phyloP scores from a whole-genome alignment of 2,113 vertebrate genomes.

The Acanthochromis polyacanthus region DNA sequence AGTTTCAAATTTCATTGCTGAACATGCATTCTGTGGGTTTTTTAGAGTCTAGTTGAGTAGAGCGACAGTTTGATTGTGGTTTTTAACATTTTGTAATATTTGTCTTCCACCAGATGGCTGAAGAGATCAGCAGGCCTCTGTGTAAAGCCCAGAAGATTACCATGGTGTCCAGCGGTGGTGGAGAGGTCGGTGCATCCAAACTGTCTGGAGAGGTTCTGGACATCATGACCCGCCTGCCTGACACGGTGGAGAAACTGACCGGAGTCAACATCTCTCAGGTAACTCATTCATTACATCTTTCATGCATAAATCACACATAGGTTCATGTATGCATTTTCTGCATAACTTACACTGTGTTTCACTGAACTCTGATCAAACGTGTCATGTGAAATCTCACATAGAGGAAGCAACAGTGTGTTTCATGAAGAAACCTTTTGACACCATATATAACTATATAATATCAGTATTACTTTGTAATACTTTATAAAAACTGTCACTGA shows the following conservation, averaged over 20 bases:
- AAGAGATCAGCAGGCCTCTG: constrained; percentile 91
- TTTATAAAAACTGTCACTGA: no score
- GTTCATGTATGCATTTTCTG: no score
- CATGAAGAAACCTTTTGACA: no score
- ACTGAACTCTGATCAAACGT: no score
- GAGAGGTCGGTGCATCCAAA: constrained; percentile 87
- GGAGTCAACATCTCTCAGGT: constrained; percentile 92
- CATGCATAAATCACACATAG: not conserved
- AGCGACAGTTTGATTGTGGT: no score
- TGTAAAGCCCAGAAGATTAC: constrained; percentile 88
- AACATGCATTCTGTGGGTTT: not conserved
- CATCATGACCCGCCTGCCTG: constrained; percentile 89
- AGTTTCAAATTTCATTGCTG: no score
- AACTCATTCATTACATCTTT: not conserved
- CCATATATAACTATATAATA: no score
- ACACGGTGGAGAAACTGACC: constrained; percentile 88
- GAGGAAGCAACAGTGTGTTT: no score
- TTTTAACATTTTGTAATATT: not conserved
- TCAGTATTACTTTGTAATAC: no score
- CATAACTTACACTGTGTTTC: no score
- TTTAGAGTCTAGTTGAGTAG: not conserved
- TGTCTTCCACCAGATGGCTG: constrained; percentile 84
- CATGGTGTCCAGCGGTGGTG: constrained; percentile 89
- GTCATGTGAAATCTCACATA: no score
- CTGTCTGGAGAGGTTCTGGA: constrained; percentile 91